Conservation (phyloP, 2,113 vertebrate species). For the Gambusia holbrooki region DNA sequence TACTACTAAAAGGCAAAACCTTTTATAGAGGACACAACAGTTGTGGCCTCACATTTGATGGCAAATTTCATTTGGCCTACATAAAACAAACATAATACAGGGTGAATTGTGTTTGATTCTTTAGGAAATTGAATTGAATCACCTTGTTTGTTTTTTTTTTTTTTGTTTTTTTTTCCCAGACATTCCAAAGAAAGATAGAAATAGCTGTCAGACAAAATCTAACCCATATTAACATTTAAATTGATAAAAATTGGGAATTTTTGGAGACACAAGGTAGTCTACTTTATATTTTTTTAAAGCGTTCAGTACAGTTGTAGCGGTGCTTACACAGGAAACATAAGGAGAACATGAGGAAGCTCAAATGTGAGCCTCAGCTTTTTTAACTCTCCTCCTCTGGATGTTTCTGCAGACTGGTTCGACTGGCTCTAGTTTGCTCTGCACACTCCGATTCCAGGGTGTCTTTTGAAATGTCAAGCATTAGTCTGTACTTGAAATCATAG, state of each 20-base stretch:
- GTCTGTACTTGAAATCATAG: constrained; percentile 17
- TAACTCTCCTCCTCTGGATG: neutral
- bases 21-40: too few species aligned
- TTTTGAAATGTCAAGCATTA: neutral
- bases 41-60: too few species aligned
- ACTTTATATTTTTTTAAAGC: neutral
- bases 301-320: neutral
- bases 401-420: constrained; percentile 46
- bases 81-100: too few species aligned
- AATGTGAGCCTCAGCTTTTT: constrained; percentile 27
- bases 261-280: neutral
- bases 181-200: too few species aligned
- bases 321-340: constrained; percentile 48
- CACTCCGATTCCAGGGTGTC: neutral
- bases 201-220: too few species aligned
- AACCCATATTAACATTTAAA: neutral
- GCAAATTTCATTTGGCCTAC: too few species aligned
- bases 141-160: too few species aligned
- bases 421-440: constrained; percentile 13
- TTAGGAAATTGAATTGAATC: too few species aligned
- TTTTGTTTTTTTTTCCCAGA: too few species aligned
- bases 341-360: constrained; percentile 41
- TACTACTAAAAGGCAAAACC: too few species aligned
- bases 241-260: neutral
- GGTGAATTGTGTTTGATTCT: too few species aligned